These are phyloP conservation scores for Baryphthengus martii DNA, from an alignment of 2,113 vertebrate genomes.

Conservation along the genomic window DNA sequence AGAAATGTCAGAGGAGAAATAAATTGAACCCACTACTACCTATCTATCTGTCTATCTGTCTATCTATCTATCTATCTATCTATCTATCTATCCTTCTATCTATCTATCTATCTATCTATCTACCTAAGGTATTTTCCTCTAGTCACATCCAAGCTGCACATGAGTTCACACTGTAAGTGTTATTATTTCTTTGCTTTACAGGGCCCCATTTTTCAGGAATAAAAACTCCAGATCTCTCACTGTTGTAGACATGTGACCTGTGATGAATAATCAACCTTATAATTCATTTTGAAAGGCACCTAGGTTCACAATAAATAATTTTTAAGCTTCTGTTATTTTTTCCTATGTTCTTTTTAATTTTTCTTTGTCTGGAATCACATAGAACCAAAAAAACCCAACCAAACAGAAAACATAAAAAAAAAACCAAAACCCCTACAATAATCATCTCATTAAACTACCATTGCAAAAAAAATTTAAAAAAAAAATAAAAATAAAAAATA, in stretches of 20 bases:
- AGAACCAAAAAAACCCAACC: no score
- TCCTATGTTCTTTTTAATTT: neutral
- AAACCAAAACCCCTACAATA: fast-evolving
- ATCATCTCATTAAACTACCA: neutral
- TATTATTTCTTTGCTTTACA: neutral
- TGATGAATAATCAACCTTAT: neutral
- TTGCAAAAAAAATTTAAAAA: no score
- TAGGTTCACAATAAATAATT: neutral
- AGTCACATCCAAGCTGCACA: neutral
- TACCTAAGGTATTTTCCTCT: neutral
- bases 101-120: neutral
- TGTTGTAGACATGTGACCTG: neutral
- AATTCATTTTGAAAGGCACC: neutral
- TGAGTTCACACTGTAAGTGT: neutral
- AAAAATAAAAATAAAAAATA: no score
- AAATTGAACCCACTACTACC: neutral
- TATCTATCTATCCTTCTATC: neutral
- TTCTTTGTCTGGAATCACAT: neutral
- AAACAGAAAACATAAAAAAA: neutral
- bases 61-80: neutral
- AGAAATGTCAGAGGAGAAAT: neutral
- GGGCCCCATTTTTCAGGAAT: neutral
- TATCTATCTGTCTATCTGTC: neutral
- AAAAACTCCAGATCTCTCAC: neutral
- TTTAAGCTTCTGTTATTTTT: neutral